Evolutionary conservation across 2,888 invertebrate species (phyloP).

Genomic region (Drosophila yooni): DNA sequence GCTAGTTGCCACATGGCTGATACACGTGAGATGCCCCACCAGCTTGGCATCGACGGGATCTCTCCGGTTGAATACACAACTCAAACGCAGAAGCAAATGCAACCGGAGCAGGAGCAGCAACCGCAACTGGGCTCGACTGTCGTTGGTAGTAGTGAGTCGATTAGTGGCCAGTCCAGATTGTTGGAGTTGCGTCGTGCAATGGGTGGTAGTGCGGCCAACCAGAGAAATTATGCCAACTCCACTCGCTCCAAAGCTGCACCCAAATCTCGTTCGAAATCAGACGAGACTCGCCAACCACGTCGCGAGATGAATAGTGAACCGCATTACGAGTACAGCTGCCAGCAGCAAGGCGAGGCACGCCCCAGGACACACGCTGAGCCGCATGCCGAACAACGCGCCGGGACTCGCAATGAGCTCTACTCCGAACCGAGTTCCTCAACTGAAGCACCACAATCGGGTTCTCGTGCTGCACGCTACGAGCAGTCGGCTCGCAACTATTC

Average conservation of each 20-base stretch:
- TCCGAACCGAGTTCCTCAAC: neutral
- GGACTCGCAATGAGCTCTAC: neutral
- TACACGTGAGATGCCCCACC: neutral
- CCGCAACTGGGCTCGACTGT: neutral
- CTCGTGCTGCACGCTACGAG: neutral
- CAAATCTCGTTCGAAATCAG: neutral
- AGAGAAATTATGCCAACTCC: neutral
- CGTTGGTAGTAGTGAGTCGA: neutral
- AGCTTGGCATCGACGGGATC: neutral
- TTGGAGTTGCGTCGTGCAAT: neutral
- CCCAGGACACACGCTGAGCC: neutral
- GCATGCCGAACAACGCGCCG: neutral
- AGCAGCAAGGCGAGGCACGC: neutral
- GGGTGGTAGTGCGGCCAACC: neutral
- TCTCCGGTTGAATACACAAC: neutral
- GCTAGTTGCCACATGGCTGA: conserved; percentile 3
- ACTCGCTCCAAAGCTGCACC: neutral
- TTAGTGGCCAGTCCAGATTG: neutral
- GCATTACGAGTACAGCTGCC: neutral
- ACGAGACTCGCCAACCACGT: neutral
- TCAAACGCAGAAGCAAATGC: neutral
- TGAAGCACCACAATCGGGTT: neutral
- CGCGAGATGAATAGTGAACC: neutral
- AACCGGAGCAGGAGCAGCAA: neutral
- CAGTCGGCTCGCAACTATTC: neutral